Conservation (phyloP, 2,113 vertebrate genomes). For the Herpetotheres cachinnans region DNA sequence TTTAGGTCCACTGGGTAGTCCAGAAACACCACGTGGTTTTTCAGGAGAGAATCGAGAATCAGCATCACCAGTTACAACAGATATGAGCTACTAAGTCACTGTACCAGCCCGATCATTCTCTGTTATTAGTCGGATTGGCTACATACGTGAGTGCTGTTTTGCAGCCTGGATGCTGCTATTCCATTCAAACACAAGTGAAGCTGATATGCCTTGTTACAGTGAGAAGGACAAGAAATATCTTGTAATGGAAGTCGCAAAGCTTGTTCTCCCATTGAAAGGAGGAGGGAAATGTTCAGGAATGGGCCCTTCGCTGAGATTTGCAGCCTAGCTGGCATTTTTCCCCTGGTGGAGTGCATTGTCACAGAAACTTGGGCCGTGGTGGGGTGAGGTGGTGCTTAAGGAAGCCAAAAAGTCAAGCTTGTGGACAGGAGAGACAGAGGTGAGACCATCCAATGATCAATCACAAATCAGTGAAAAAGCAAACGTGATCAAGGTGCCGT, state of each 20-base stretch:
- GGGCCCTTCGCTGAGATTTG: neutral
- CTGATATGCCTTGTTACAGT: neutral
- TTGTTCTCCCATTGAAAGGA: neutral
- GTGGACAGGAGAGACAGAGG: neutral
- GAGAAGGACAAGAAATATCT: neutral
- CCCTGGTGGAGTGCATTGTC: neutral
- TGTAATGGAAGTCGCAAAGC: neutral
- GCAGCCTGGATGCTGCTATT: neutral
- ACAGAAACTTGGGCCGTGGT: neutral
- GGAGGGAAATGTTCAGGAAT: neutral
- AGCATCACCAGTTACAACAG: neutral
- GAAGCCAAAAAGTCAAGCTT: neutral
- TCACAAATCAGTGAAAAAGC: neutral
- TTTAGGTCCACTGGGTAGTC: neutral
- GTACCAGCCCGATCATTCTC: neutral
- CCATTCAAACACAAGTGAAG: neutral
- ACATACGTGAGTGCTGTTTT: neutral
- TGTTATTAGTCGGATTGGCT: neutral
- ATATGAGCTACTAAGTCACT: neutral
- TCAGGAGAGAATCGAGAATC: neutral
- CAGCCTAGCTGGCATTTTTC: neutral
- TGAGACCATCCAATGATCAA: neutral
- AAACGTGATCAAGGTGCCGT: accelerated
- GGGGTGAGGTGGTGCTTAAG: neutral
- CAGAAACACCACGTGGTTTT: neutral